Conservation (phyloP, 2,888 invertebrate species). For the Caenorhabditis sp. region DNA sequence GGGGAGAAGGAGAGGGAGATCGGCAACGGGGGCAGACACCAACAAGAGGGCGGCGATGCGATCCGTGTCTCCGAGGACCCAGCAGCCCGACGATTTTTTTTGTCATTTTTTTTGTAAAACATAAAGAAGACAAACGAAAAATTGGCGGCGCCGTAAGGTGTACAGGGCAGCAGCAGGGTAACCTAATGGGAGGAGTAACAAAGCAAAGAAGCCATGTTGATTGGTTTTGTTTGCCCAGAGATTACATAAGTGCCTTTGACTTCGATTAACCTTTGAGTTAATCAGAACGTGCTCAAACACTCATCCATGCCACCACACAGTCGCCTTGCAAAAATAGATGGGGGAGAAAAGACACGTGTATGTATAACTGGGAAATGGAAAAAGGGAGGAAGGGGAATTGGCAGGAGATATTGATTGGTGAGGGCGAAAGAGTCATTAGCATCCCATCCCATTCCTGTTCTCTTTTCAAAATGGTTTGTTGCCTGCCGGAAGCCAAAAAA, state of each 20-base stretch:
- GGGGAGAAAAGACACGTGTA: constrained; percentile 41
- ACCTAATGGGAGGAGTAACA: constrained; percentile 26
- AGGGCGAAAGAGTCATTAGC: constrained; percentile 50
- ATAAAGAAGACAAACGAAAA: constrained; percentile 48
- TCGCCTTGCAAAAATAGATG: constrained; percentile 41
- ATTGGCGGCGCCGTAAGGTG: too few species aligned
- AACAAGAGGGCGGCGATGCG: constrained; percentile 19
- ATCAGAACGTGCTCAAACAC: constrained; percentile 67
- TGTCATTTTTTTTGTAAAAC: constrained; percentile 57
- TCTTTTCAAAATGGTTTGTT: constrained; percentile 34
- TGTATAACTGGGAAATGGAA: constrained; percentile 1
- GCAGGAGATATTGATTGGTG: constrained; percentile 23
- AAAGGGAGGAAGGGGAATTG: constrained; percentile 12
- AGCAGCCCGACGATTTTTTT: too few species aligned
- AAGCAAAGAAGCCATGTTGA: constrained; percentile 48
- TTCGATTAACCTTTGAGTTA: constrained; percentile 62
- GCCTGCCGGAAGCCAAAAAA: too few species aligned
- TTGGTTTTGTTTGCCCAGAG: constrained; percentile 63
- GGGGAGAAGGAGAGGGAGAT: not conserved
- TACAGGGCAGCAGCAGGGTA: constrained; percentile 26
- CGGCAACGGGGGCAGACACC: too few species aligned
- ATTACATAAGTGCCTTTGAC: constrained; percentile 65
- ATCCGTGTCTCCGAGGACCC: constrained; percentile 3
- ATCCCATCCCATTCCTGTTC: too few species aligned
- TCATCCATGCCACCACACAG: constrained; percentile 54